phyloP scores from a whole-genome alignment of 1,140 invertebrate genomes.

The Macrobrachium rosenbergii region DNA sequence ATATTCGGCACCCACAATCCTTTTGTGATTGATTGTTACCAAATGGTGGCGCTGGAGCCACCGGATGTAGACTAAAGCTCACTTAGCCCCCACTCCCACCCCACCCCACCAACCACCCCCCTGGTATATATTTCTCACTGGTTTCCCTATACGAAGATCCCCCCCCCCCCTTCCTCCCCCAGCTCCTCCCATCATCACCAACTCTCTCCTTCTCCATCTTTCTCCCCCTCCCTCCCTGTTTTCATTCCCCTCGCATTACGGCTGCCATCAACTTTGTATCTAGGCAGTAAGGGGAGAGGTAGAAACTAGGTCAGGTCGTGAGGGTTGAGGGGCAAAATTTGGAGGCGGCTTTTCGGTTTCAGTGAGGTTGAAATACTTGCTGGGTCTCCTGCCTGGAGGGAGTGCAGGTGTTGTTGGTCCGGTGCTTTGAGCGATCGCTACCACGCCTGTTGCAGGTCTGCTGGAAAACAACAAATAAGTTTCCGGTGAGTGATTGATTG shows the following conservation, averaged over 20 bases:
- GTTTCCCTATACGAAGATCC: neutral
- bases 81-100: neutral
- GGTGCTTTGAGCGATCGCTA: too few relatives aligned
- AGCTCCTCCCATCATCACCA: neutral
- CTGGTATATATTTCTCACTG: too few relatives aligned
- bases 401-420: too few relatives aligned
- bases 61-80: neutral
- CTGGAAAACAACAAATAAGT: too few relatives aligned
- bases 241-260: neutral
- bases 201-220: neutral
- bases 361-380: neutral
- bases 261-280: slow-evolving; percentile 15
- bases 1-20: too few relatives aligned
- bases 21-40: too few relatives aligned
- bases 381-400: too few relatives aligned
- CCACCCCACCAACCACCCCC: neutral
- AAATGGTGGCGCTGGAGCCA: too few relatives aligned
- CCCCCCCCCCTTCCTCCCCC: neutral
- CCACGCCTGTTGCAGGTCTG: too few relatives aligned
- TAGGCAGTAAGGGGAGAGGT: neutral
- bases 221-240: neutral
- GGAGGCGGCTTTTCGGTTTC: neutral
- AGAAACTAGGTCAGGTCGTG: slow-evolving; percentile 19
- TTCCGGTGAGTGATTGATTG: too few relatives aligned
- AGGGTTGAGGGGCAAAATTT: neutral